Evolutionary conservation across 2,797 vertebrate genomes (phyloP).

Genomic region (Coracias cyanogaster): DNA sequence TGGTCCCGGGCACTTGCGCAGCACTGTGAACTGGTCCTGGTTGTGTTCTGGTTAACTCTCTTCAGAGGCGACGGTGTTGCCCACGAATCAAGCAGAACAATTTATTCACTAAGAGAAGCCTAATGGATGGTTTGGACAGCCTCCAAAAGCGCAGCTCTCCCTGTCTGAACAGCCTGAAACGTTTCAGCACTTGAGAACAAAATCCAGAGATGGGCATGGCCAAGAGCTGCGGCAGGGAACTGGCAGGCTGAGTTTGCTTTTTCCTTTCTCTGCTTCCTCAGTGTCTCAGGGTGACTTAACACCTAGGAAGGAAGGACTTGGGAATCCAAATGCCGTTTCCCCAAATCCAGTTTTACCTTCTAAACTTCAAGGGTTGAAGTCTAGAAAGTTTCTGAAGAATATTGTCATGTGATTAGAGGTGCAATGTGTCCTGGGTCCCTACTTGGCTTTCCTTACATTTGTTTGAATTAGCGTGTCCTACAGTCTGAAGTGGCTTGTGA

Average conservation of each 20-base stretch:
- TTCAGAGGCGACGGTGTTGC: neutral
- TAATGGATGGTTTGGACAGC: slow-evolving; percentile 65
- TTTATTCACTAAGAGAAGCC: slow-evolving; percentile 10
- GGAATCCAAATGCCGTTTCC: neutral
- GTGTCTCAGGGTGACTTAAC: neutral
- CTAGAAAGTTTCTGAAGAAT: neutral
- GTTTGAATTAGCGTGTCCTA: neutral
- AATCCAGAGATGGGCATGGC: slow-evolving; percentile 6
- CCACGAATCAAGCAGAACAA: slow-evolving; percentile 15
- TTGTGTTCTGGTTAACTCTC: slow-evolving; percentile 1
- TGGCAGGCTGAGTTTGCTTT: rapidly evolving
- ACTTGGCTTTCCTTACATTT: neutral
- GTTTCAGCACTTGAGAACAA: slow-evolving; percentile 40
- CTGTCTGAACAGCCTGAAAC: slow-evolving; percentile 6
- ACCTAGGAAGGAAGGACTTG: neutral
- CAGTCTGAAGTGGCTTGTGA: neutral
- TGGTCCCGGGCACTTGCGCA: neutral
- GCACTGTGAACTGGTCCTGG: neutral
- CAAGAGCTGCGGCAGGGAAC: neutral
- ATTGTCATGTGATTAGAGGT: neutral
- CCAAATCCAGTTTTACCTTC: neutral
- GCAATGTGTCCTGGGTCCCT: neutral
- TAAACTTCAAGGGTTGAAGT: neutral
- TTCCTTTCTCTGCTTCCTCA: neutral
- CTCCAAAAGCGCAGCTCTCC: slow-evolving; percentile 41